These are phyloP conservation scores for Calypte anna DNA, from an alignment of 2,113 vertebrate genomes.

Conservation along the genomic window DNA sequence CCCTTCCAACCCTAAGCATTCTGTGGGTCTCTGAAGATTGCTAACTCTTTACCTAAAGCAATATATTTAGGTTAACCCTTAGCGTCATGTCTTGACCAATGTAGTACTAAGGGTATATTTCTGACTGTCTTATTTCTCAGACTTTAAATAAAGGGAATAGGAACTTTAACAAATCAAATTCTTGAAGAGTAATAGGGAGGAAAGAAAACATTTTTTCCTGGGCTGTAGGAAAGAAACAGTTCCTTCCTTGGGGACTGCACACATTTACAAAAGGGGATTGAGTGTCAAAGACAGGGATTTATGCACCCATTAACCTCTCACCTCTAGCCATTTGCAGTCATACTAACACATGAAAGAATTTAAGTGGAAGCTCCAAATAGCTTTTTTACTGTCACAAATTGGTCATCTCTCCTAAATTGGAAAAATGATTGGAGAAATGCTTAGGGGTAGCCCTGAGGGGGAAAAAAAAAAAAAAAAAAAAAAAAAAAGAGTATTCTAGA, in stretches of 20 bases:
- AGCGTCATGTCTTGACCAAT: not conserved
- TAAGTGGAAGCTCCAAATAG: not conserved
- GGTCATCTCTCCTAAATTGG: not conserved
- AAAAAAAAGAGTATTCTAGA: not conserved
- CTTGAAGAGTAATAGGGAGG: not conserved
- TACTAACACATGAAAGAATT: not conserved
- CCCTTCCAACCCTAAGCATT: too few relatives aligned
- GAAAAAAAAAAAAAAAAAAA: not conserved
- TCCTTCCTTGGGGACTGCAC: not conserved
- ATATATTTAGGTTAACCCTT: not conserved
- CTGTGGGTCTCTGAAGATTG: not conserved
- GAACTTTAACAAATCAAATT: not conserved
- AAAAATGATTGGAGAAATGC: not conserved
- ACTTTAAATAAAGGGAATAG: not conserved
- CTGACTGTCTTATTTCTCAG: not conserved
- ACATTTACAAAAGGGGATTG: fast-evolving
- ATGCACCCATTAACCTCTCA: not conserved
- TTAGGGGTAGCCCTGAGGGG: not conserved
- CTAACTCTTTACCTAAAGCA: not conserved
- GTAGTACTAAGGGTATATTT: not conserved
- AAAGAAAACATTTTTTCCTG: not conserved
- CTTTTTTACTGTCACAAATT: not conserved
- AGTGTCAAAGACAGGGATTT: not conserved
- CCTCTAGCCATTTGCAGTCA: not conserved
- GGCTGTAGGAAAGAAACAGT: not conserved